Evolutionary conservation across 2,888 invertebrate species (phyloP).

Genomic region (Drosophila niveifrons): DNA sequence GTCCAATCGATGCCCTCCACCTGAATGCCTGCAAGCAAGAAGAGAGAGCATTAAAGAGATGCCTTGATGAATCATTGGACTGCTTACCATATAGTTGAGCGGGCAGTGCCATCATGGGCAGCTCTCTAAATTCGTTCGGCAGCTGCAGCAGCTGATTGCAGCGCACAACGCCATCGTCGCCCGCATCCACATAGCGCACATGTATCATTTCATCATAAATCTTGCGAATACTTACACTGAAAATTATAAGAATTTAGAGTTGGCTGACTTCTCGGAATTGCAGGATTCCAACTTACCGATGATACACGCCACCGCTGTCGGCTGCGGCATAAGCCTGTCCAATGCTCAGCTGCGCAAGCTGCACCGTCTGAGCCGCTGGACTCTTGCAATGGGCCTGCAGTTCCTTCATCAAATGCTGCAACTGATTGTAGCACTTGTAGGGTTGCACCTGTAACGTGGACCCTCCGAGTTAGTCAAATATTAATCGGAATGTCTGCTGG

Average conservation of each 20-base stretch:
- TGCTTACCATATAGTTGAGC: conserved; percentile 88
- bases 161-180: conserved; percentile 87
- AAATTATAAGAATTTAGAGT: conserved; percentile 2
- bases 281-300: conserved; percentile 87
- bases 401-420: conserved; percentile 88
- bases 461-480: not conserved
- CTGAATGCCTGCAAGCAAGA: conserved; percentile 85
- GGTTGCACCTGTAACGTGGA: conserved; percentile 86
- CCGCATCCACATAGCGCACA: conserved; percentile 89
- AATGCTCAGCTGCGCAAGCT: conserved; percentile 68
- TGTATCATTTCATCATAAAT: conserved; percentile 87
- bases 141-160: conserved; percentile 87
- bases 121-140: conserved; percentile 86
- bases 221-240: conserved; percentile 87
- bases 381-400: conserved; percentile 88
- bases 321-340: conserved; percentile 90
- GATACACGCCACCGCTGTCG: conserved; percentile 88
- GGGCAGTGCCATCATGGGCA: conserved; percentile 89
- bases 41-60: not conserved
- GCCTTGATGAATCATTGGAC: not conserved
- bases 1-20: conserved; percentile 86
- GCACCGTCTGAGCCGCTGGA: conserved; percentile 85
- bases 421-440: conserved; percentile 84
- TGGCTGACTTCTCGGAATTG: not conserved
- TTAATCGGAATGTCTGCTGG: not conserved